Evolutionary conservation across 1,140 invertebrate genomes (phyloP), one percentile per base, ranked within the genome.

Genomic region (Atta texana): DNA sequence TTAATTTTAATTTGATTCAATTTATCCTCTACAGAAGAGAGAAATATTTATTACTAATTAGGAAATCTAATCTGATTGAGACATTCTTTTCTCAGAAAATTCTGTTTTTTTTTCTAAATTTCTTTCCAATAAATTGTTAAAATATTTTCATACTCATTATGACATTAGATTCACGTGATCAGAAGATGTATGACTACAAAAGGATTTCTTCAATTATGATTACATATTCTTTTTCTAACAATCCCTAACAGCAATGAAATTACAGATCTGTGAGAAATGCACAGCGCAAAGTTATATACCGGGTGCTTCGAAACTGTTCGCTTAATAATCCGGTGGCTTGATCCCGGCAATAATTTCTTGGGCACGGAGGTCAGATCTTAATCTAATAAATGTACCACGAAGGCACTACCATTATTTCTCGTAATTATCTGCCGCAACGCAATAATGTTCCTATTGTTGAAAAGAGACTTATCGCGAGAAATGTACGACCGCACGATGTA

Each of bases 341-440:
- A 89, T 72, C 81, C 84, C 39, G 69, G 61, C 77, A 53, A 82
- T 89, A 89, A 89, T 89, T 87, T 87, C 88, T 86, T 89, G 44
- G 21, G 44, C 59, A 59, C 51, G 49, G 69, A 72, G 88, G 89
- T 87, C 74, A 87, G 89, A 89, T 90, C 78, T 55, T 85, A 90
- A 90, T 90, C 89, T 90, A 89, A 87, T 87, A 87, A 90, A 90
- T 78, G 88, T 69, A 81, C 85, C 84, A 24, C 63, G 89, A 87
- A 87, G 61, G 57, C 68, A 61, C 44, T 72, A 66, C 71, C 51
- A 63, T 57, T 88, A 80, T 86, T 89, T 76, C 75, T 86, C 87
- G 63, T 91, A 90, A 90, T 91, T 87, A 89, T 91, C 76, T 64
- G 74, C 51, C 18, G 76, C 81, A 34, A 66, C 72, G 76, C 49